Conservation (phyloP, 37 sponge, comb jelly and placozoan species). For the Mnemiopsis leidyi region DNA sequence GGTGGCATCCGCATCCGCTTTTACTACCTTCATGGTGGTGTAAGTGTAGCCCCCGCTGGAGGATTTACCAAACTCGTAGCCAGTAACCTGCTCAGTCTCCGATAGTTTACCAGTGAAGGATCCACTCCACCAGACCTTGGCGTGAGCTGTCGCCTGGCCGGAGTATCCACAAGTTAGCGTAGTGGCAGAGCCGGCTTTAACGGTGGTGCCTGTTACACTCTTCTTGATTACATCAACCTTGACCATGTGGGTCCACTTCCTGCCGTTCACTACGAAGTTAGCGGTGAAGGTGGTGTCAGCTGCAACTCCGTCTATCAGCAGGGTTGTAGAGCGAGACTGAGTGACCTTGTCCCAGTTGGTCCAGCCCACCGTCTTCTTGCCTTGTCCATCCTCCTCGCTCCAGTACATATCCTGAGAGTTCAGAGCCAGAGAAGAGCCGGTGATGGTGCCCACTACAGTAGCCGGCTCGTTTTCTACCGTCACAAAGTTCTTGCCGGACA, state of each 20-base stretch:
- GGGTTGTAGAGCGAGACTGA: not conserved
- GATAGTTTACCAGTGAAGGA: not conserved
- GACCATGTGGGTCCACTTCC: not conserved
- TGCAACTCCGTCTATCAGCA: not conserved
- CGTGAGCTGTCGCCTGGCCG: not conserved
- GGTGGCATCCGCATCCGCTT: not conserved
- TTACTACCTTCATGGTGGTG: not conserved
- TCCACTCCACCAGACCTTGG: not conserved
- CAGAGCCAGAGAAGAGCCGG: not conserved
- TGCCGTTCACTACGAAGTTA: not conserved
- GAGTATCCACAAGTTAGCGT: not conserved
- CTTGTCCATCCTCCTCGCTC: slow-evolving; percentile 5
- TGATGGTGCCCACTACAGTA: not conserved
- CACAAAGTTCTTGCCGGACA: not conserved
- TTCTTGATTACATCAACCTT: not conserved
- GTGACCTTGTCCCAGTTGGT: not conserved
- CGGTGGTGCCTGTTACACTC: not conserved
- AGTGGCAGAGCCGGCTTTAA: not conserved
- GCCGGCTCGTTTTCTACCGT: not conserved
- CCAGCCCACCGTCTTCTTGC: not conserved
- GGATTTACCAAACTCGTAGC: not conserved
- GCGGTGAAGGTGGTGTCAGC: not conserved
- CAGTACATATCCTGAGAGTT: not conserved
- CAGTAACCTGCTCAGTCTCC: not conserved
- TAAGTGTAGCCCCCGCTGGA: not conserved